Base-by-base conservation (phyloP, 2,888 invertebrate genomes). In the Panopea generosa region DNA sequence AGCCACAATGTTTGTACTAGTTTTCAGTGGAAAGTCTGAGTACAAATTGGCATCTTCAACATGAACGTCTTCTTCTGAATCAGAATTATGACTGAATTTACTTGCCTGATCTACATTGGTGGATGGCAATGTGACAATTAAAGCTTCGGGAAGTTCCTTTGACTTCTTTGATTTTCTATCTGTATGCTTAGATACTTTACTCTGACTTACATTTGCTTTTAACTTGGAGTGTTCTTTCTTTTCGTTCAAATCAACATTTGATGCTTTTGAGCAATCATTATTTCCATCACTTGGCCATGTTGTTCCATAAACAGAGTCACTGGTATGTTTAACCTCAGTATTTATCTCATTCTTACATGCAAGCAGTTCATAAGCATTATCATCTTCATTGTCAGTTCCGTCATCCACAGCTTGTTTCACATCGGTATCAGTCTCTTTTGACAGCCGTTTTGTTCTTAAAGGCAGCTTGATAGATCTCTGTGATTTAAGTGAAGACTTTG, bases 1-100 rank as follows among this genome's bases (percentile, higher is more conserved):
- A 26, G 20, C 27, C 7, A 38, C 45, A 7, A 24, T 38, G 1
- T 18, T 47, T 7, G 11, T 49, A 18, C 9, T 49, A 14, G 7
- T 18, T 9, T n/a, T 49, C n/a, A 20, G 7, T n/a, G 77, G 77
- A 29, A 77, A 57, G 26, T 77, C 73, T 26, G 77, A 73, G 61
- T 77, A 77, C 16, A 73, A 16, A 47, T 73, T 73, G n/a, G n/a
- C n/a, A n/a, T 45, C 52, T 14, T 63, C 68, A 18, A 26, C 22
- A n/a, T n/a, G n/a, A n/a, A n/a, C n/a, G n/a, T n/a, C n/a, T n/a
- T n/a, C n/a, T n/a, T n/a, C n/a, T n/a, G n/a, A n/a, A n/a, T n/a
- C n/a, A n/a, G n/a, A n/a, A n/a, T n/a, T n/a, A n/a, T n/a, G n/a
- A n/a, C n/a, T n/a, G n/a, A n/a, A n/a, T n/a, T n/a, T n/a, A n/a